Base-by-base conservation (phyloP, 2,113 vertebrate genomes). In the Anolis sagrei region DNA sequence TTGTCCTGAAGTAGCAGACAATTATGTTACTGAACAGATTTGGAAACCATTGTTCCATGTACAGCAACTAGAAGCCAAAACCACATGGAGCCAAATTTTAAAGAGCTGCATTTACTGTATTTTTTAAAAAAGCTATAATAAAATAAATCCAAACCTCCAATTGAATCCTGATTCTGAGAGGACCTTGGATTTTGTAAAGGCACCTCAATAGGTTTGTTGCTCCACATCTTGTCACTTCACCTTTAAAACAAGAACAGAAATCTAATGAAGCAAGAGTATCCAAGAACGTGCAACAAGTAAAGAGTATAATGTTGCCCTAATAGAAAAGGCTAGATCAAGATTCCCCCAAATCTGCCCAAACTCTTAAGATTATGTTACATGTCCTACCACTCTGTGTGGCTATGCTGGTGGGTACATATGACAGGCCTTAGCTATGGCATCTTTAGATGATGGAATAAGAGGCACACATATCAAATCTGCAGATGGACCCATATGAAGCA, bases 151-250 rank as follows among this genome's bases (percentile, higher is more conserved):
- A 39, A 93, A 99, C 98, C 98, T 97, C 95, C 95, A 88, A 93
- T 73, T 85, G 94, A 86, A 93, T 96, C 96, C 79, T 91, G 96
- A 92, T 88, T 96, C 82, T 94, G 95, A 89, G 91, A 93, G 80
- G 86, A 93, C 86, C 94, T 95, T 0, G 58, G 92, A 85, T 94
- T 95, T 93, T 95, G 95, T 51, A 96, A 88, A 93, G 96, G 94
- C 84, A 92, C 94, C 82, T 98, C 96, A 90, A 95, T 95, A 92
- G 93, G 93, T 86, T 94, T 97, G 92, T 92, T 96, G 93, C 95
- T 97, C 97, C 96, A 97, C 98, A 99, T 98, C 2, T 68, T 97
- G 95, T 93, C 92, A 92, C 87, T 92, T 97, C 94, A 97, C 95
- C 97, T 97, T 88, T 16, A 93, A 94, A 58, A 93, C 68, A 89